Evolutionary conservation across 30 jellyfish, hydroid and myxozoan genomes (phyloP).

Genomic region (Turritopsis rubra): DNA sequence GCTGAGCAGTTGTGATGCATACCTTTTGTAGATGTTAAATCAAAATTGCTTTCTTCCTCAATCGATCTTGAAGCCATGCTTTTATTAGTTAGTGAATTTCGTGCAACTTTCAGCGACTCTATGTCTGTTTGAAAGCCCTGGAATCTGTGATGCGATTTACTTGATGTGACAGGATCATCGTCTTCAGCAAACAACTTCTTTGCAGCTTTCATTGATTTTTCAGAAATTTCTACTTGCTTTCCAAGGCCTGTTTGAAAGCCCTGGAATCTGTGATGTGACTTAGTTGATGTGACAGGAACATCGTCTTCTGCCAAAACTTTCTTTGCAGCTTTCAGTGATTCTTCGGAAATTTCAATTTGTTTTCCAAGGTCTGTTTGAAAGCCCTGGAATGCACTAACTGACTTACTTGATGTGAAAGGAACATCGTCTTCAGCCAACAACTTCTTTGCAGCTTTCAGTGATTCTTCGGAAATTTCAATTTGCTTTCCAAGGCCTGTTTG

Average conservation of each 20-base stretch:
- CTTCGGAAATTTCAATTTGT: not conserved
- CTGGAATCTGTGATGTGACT: too few relatives aligned
- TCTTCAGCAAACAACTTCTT: constrained; percentile 26
- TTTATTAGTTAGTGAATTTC: not conserved
- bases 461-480: constrained; percentile 31
- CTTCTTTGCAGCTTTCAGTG: constrained; percentile 40
- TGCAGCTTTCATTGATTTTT: constrained; percentile 33
- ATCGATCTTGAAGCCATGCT: not conserved
- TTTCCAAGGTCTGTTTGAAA: constrained; percentile 11
- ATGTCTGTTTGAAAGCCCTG: constrained; percentile 39
- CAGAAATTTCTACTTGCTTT: too few relatives aligned
- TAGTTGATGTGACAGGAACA: too few relatives aligned
- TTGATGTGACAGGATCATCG: constrained; percentile 8
- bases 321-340: constrained; percentile 6
- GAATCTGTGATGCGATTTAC: not conserved
- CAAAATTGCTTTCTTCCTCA: not conserved
- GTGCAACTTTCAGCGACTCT: constrained; percentile 32
- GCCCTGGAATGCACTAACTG: not conserved
- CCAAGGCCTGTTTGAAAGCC: too few relatives aligned
- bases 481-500: constrained; percentile 32
- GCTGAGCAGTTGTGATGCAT: not conserved
- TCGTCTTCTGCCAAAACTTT: constrained; percentile 25
- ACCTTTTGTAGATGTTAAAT: not conserved
- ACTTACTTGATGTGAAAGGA: not conserved
- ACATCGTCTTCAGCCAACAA: constrained; percentile 21